Conservation (phyloP, 1,140 invertebrate species). For the Anoplophora glabripennis region DNA sequence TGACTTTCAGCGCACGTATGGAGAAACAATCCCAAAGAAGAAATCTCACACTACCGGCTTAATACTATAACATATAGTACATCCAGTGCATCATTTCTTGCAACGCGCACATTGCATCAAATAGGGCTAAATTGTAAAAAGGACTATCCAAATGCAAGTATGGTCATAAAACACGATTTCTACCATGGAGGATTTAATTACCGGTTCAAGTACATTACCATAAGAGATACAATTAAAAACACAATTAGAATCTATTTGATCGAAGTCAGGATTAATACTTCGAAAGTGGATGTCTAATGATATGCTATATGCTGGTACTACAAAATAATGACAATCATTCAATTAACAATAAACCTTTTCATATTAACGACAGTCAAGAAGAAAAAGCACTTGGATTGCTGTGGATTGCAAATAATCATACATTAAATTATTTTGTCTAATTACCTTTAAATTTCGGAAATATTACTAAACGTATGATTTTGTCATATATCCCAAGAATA, state of each 20-base stretch:
- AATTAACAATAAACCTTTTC: too few species aligned
- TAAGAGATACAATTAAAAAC: background rate
- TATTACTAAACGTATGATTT: constrained; percentile 3
- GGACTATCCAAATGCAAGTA: background rate
- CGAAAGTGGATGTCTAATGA: too few species aligned
- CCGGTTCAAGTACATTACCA: background rate
- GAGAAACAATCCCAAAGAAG: background rate
- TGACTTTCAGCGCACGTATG: background rate
- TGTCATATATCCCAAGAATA: constrained; percentile 9
- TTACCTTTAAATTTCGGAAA: too few species aligned
- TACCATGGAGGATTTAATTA: background rate
- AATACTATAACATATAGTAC: background rate
- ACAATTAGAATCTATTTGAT: too few species aligned
- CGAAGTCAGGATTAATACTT: too few species aligned
- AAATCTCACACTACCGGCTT: background rate
- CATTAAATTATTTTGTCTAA: too few species aligned
- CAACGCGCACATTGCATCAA: background rate
- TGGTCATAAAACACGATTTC: background rate
- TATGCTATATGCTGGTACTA: too few species aligned
- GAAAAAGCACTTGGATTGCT: too few species aligned
- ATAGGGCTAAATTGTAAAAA: background rate
- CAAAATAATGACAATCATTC: too few species aligned
- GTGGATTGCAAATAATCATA: too few species aligned
- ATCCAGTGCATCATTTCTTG: background rate
- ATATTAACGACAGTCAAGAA: too few species aligned